Evolutionary conservation across 2,797 vertebrate genomes (phyloP).

Genomic region (Sus cebifrons): DNA sequence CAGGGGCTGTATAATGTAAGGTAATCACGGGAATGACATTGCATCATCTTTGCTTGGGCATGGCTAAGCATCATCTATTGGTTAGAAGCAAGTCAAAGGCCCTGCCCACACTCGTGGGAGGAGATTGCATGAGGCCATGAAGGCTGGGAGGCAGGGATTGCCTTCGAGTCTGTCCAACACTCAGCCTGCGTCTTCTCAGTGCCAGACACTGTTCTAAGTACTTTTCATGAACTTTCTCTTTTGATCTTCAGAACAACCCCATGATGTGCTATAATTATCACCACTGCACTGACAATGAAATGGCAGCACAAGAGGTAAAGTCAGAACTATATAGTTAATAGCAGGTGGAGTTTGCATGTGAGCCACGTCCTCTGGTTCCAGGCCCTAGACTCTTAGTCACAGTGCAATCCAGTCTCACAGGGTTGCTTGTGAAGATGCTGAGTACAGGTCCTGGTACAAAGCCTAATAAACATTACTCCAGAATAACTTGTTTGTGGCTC

Average conservation of each 20-base stretch:
- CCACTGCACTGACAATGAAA: not conserved
- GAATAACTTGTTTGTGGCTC: not conserved
- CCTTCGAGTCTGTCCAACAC: not conserved
- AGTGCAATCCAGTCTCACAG: rapidly evolving
- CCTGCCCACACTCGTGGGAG: not conserved
- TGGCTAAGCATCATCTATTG: not conserved
- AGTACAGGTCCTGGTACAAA: not conserved
- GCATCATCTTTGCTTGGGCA: not conserved
- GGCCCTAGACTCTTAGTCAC: not conserved
- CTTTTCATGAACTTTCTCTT: not conserved
- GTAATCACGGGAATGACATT: not conserved
- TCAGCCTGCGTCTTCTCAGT: not conserved
- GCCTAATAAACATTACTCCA: not conserved
- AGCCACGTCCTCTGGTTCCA: not conserved
- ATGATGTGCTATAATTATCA: not conserved
- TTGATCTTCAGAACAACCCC: not conserved
- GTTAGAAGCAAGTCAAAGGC: conserved; percentile 3
- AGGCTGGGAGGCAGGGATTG: not conserved
- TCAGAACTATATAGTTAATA: not conserved
- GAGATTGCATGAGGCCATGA: not conserved
- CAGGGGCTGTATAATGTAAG: not conserved
- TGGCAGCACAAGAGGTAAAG: not conserved
- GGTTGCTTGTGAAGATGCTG: not conserved
- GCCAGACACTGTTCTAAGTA: not conserved
- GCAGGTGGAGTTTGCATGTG: not conserved